A percentile compares a stretch with the other conserved stretches of the same genome.
These are phyloP conservation scores for Hypselothyrea guttata DNA, from an alignment of 2,888 invertebrate genomes.

Conservation along the genomic window DNA sequence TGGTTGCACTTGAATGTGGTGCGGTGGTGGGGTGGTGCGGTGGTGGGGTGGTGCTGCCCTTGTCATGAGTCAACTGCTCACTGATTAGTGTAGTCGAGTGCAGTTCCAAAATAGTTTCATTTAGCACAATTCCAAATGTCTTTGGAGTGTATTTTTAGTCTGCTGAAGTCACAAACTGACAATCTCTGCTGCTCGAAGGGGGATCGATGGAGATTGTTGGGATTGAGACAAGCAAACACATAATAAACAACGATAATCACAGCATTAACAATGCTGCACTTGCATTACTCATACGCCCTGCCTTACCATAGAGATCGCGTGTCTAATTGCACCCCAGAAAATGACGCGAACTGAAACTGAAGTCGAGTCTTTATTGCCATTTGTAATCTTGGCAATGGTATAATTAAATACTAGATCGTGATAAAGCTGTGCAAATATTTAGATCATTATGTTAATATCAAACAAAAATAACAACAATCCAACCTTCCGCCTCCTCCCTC, in stretches of 20 bases:
- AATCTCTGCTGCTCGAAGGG: constrained; percentile 15
- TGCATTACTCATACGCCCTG: constrained; percentile 74
- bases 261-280: constrained; percentile 43
- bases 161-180: constrained; percentile 59
- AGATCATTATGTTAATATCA: constrained; percentile 73
- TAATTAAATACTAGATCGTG: constrained; percentile 70
- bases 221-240: constrained; percentile 23
- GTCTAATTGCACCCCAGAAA: constrained; percentile 60
- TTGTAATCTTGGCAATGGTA: constrained; percentile 38
- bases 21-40: constrained; percentile 29
- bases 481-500: constrained; percentile 24
- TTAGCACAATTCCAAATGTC: constrained; percentile 47
- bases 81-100: constrained; percentile 14
- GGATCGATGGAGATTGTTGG: background rate
- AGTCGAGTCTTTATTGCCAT: constrained; percentile 21
- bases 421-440: constrained; percentile 75
- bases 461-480: constrained; percentile 12
- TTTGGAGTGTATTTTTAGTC: constrained; percentile 61
- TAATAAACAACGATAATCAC: constrained; percentile 27
- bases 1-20: constrained; percentile 57
- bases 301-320: constrained; percentile 59
- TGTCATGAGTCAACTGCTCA: constrained; percentile 67
- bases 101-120: constrained; percentile 46
- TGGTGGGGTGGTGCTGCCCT: constrained; percentile 61
- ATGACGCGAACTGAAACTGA: constrained; percentile 28